phyloP scores from a whole-genome alignment of 2,888 invertebrate genomes.

The Nemotelus pantherinus region DNA sequence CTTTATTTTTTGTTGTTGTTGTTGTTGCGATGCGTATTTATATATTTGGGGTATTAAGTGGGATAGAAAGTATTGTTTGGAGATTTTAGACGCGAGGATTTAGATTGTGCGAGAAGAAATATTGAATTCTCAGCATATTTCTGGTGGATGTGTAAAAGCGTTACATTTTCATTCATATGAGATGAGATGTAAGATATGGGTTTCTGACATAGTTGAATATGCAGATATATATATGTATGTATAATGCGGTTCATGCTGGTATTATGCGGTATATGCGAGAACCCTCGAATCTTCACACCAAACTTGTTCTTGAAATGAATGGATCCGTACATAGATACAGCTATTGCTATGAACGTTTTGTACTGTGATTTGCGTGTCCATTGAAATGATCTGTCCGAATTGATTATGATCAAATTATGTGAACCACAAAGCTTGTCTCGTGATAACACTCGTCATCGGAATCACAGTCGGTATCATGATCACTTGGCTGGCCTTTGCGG shows the following conservation, averaged over 20 bases:
- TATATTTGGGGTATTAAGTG: slow-evolving; percentile 11
- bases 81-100: not conserved
- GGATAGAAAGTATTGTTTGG: not conserved
- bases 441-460: slow-evolving; percentile 29
- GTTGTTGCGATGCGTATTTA: not conserved
- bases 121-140: slow-evolving; percentile 32
- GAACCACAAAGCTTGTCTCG: not conserved
- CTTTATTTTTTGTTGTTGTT: slow-evolving; percentile 12
- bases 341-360: not conserved
- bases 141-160: not conserved
- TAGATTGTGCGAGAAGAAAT: not conserved
- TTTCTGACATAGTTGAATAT: not conserved
- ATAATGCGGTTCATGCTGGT: too few relatives aligned
- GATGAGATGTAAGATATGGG: not conserved
- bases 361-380: not conserved
- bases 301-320: too few relatives aligned
- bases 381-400: slow-evolving; percentile 9
- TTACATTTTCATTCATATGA: not conserved
- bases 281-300: too few relatives aligned
- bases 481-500: not conserved
- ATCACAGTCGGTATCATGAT: slow-evolving; percentile 4
- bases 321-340: too few relatives aligned
- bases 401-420: not conserved
- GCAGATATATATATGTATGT: too few relatives aligned
- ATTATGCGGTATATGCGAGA: too few relatives aligned